These are phyloP conservation scores for Heterohyrax brucei DNA, from an alignment of 2,797 vertebrate genomes.

Conservation along the genomic window DNA sequence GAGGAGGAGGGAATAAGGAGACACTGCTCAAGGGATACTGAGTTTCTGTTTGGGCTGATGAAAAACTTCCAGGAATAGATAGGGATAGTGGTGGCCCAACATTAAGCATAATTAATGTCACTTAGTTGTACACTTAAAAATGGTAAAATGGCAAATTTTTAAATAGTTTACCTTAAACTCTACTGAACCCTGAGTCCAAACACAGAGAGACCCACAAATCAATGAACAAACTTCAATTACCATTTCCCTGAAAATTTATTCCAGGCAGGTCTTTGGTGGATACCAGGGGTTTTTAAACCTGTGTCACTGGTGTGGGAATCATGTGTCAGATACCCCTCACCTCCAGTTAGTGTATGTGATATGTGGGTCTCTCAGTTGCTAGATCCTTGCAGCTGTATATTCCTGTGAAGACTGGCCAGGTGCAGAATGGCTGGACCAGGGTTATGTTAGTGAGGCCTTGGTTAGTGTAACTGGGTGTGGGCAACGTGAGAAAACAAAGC, in stretches of 20 bases:
- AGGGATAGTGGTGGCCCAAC: no score
- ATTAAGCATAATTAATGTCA: no score
- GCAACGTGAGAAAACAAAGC: constrained; percentile 3
- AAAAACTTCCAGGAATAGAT: no score
- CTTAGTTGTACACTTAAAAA: no score
- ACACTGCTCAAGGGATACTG: no score
- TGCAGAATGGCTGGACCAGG: neutral
- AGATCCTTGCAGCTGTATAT: neutral
- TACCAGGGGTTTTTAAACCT: neutral
- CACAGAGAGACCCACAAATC: neutral
- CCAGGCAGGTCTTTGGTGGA: constrained; percentile 30
- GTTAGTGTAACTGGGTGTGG: neutral
- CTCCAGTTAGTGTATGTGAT: neutral
- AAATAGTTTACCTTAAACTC: no score
- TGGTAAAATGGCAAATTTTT: no score
- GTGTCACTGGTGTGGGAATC: neutral
- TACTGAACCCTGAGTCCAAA: neutral
- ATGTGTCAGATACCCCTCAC: neutral
- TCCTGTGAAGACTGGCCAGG: neutral
- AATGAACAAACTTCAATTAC: neutral
- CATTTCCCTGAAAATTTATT: constrained; percentile 38
- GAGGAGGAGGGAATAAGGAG: no score
- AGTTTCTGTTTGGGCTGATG: no score
- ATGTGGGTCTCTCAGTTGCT: neutral
- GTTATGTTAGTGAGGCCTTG: neutral